These are phyloP conservation scores for Temnothorax nylanderi DNA, from an alignment of 1,140 invertebrate genomes.

Conservation along the genomic window DNA sequence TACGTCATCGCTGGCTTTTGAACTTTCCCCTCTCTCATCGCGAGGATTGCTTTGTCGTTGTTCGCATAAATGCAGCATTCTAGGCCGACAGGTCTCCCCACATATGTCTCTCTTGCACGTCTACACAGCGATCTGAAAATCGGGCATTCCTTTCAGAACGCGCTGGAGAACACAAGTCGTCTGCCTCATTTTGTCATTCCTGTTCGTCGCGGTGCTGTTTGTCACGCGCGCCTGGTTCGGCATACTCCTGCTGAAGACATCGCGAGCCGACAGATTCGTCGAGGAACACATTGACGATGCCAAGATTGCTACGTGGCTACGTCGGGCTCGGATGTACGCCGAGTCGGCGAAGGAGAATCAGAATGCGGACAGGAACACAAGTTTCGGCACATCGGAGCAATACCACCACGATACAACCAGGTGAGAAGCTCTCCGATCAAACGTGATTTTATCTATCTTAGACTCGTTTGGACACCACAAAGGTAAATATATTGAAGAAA, in stretches of 20 bases:
- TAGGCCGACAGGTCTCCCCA: background rate
- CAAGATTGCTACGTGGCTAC: slow-evolving; percentile 79
- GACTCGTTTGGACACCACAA: no score
- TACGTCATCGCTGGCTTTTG: slow-evolving; percentile 42
- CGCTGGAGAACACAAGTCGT: slow-evolving; percentile 74
- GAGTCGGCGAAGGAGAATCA: slow-evolving; percentile 80
- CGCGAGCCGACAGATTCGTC: slow-evolving; percentile 27
- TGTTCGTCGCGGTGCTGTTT: slow-evolving; percentile 70
- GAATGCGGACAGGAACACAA: slow-evolving; percentile 75
- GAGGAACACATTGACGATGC: slow-evolving; percentile 70
- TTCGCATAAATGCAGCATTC: background rate
- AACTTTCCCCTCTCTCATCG: background rate
- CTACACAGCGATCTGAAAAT: background rate
- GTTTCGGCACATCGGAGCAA: slow-evolving; percentile 57
- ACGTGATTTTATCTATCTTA: no score
- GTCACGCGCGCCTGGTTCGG: slow-evolving; percentile 71
- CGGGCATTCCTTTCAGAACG: slow-evolving; percentile 62
- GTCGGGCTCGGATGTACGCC: slow-evolving; percentile 78
- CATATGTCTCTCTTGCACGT: background rate
- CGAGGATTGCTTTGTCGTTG: background rate
- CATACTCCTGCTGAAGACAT: slow-evolving; percentile 59
- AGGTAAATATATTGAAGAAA: no score
- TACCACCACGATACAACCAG: slow-evolving; percentile 51
- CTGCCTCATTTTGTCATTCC: slow-evolving; percentile 69
- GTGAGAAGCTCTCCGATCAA: slow-evolving; percentile 13